Conservation (phyloP, 1,140 invertebrate genomes). For the Pentalonia nigronervosa region DNA sequence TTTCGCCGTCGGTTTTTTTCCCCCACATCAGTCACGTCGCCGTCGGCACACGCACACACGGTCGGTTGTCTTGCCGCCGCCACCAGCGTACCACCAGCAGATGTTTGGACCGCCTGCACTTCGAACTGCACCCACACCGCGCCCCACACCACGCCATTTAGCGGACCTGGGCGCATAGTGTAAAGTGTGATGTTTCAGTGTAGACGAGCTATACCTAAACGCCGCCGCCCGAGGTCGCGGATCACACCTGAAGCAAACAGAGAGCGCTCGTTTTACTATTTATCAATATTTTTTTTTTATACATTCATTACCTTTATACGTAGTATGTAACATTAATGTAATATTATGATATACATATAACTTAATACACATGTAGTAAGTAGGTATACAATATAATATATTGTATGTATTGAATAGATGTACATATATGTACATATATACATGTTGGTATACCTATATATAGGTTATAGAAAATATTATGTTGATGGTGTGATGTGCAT, state of each 20-base stretch:
- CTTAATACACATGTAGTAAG: background rate
- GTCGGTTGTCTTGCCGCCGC: background rate
- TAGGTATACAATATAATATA: background rate
- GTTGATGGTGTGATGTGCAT: background rate
- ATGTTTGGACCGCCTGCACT: background rate
- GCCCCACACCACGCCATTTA: background rate
- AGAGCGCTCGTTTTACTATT: background rate
- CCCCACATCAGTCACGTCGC: slow-evolving; percentile 45
- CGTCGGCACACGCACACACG: slow-evolving; percentile 26
- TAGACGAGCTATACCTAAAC: background rate
- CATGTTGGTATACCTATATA: too few relatives aligned
- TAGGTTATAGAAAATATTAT: background rate
- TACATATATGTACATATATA: background rate
- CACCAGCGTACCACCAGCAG: background rate
- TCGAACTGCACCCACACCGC: too few relatives aligned
- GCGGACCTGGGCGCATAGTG: background rate
- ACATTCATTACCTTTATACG: too few relatives aligned
- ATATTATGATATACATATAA: background rate
- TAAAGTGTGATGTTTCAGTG: background rate
- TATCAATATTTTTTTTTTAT: background rate
- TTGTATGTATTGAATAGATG: background rate
- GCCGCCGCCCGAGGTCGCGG: background rate
- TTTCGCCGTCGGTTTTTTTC: background rate
- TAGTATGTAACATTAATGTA: background rate
- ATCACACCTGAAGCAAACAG: background rate